These are phyloP conservation scores for Lynx canadensis DNA, from an alignment of 2,113 vertebrate genomes.

Conservation along the genomic window DNA sequence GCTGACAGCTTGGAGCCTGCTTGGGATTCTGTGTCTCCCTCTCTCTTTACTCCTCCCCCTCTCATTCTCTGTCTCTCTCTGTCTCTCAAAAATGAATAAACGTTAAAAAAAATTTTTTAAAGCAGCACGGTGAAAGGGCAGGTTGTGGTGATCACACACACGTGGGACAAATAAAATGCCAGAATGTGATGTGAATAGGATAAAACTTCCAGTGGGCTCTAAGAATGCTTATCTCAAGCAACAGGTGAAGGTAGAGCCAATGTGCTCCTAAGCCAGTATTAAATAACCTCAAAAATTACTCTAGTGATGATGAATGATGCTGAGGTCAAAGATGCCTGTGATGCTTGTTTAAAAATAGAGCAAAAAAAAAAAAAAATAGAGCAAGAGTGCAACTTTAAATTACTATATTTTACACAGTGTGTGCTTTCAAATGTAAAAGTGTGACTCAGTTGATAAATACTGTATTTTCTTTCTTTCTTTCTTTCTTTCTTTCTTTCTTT, in stretches of 20 bases:
- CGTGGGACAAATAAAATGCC: neutral
- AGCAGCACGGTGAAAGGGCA: neutral
- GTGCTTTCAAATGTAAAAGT: neutral
- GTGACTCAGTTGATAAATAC: neutral
- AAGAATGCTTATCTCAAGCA: neutral
- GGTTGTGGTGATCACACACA: neutral
- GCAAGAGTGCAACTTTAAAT: neutral
- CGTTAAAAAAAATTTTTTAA: neutral
- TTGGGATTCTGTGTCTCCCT: no score
- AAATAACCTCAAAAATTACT: neutral
- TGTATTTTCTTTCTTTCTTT: neutral
- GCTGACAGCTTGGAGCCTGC: no score
- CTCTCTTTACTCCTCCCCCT: no score
- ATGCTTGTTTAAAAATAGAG: neutral
- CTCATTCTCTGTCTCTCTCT: no score
- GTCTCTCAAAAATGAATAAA: no score
- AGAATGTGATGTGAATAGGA: neutral
- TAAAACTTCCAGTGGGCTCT: neutral
- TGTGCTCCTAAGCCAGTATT: neutral
- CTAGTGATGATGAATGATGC: neutral
- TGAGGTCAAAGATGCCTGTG: neutral
- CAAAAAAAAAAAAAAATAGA: neutral
- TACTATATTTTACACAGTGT: neutral
- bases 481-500: neutral
- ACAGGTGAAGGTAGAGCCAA: neutral